Base-by-base conservation (phyloP, 2,888 invertebrate genomes). In the Maniola hyperantus region DNA sequence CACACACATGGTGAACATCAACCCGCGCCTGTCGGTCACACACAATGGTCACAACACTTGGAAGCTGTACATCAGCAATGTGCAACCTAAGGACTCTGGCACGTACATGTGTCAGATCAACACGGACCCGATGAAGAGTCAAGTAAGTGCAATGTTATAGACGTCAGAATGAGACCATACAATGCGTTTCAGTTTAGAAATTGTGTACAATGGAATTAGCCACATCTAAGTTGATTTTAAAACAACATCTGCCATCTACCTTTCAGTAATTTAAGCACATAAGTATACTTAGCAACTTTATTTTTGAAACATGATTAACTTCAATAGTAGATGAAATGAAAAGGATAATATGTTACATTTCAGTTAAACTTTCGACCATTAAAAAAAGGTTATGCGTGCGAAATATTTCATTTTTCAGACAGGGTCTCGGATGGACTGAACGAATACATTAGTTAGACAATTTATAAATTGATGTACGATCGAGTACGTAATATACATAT, bases 31-130 rank as follows among this genome's bases (percentile, higher is more conserved):
- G 81, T 95, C 96, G 64, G 97, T 97, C 75, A 96, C 97, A 73
- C 97, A 97, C 92, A 97, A 97, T 86, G 97, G 98, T 34, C 97
- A 97, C 92, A 97, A 97, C 89, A 97, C 97, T 76, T 98, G 98
- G 98, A 97, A 96, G 89, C 94, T 98, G 79, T 96, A 97, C 91
- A 96, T 98, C 87, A 95, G 95, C 78, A 96, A 96, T 83, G 97
- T 98, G 73, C 97, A 97, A 89, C 95, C 96, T 79, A 96, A 96
- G 83, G 98, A 98, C 88, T 97, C 96, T 42, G 98, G 98, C 75
- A 96, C 96, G 58, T 98, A 98, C 91, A 97, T 97, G 97, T 98
- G 97, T 88, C 97, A 98, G 91, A 95, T 97, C 80, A 97, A 97
- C 88, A 97, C 97, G 42, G 96, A 97, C 82, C 97, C 97, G 53